Percentiles rank a stretch among this genome's conserved stretches.
phyloP scores from a whole-genome alignment of 2,888 invertebrate genomes.

The Tuta absoluta region DNA sequence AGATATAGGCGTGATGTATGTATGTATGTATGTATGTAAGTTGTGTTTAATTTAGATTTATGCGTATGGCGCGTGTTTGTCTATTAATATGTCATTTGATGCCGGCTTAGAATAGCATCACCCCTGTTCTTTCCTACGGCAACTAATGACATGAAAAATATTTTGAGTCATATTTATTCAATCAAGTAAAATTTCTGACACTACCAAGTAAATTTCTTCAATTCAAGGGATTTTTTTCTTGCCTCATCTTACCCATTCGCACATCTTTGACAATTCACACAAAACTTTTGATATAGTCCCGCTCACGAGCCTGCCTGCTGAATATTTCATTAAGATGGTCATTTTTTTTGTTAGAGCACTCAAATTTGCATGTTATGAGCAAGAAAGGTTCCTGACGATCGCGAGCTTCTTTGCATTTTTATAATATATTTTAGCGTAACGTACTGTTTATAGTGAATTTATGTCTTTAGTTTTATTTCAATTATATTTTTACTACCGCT shows the following conservation, averaged over 20 bases:
- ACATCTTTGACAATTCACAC: slow-evolving; percentile 35
- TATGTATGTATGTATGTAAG: too few species aligned
- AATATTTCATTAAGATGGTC: slow-evolving; percentile 72
- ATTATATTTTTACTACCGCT: too few species aligned
- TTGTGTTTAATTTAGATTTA: too few species aligned
- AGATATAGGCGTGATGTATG: too few species aligned
- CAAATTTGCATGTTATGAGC: slow-evolving; percentile 76
- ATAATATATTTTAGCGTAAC: slow-evolving; percentile 23
- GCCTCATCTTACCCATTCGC: neutral
- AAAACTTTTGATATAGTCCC: slow-evolving; percentile 65
- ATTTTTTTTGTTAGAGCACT: slow-evolving; percentile 62
- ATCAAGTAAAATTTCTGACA: too few species aligned
- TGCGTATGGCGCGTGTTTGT: too few species aligned
- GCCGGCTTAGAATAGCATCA: too few species aligned
- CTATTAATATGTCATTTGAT: too few species aligned
- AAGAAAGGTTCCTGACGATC: slow-evolving; percentile 38
- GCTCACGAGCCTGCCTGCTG: slow-evolving; percentile 57
- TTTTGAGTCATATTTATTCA: too few species aligned
- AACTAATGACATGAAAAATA: too few species aligned
- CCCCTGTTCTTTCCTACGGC: too few species aligned
- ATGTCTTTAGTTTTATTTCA: neutral
- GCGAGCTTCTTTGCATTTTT: slow-evolving; percentile 23
- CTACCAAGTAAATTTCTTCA: too few species aligned
- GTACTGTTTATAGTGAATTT: slow-evolving; percentile 8
- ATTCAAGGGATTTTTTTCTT: neutral